Base-by-base conservation (phyloP, 2,797 vertebrate species). In the Notolepis coatsorum region DNA sequence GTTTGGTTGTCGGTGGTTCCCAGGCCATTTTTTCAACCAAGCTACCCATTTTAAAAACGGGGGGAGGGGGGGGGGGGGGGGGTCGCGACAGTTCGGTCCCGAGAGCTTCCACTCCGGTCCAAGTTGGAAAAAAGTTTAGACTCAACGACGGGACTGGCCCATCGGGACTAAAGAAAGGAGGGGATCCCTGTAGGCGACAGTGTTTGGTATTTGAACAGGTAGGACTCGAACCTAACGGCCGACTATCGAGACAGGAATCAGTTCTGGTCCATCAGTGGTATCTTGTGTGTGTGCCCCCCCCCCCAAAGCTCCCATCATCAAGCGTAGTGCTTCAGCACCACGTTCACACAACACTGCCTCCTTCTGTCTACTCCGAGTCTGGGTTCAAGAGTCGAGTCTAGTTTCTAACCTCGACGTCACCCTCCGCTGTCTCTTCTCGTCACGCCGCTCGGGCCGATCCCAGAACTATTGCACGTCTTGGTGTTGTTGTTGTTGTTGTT, bases 341-440 rank as follows among this genome's bases (percentile, higher is more conserved):
- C n/a, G n/a, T n/a, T n/a, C n/a, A 59, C 21, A 15, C 12, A 37
- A 37, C 15, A 37, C 35, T 35, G 31, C 7, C 35, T 38, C 35
- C 5, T n/a, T 17, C 37, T 17, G 17, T 41, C 17, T 18, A 7
- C 38, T 17, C 37, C n/a, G 7, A 24, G 20, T 24, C 20, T 9
- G n/a, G 21, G 21, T 12, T 45, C 42, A 45, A 9, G 1, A n/a
- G 35, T 37, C 15, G 5, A 46, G 21, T n/a, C 7, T 23, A 9
- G 23, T 48, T 27, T 7, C 15, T 6, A 17, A 42, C 80, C 73
- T 62, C 8, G 55, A 13, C 49, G 43, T 55, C 38, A 37, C n/a
- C 24, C 3, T 41, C 37, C 28, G 20, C 38, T 41, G 23, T 55
- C 12, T 24, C 5, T 15, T 25, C 20, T 7, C 9, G 10, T 45